Percentiles rank a stretch among this genome's conserved stretches.
Conservation (phyloP, 2,888 invertebrate species). For the Apamea crenata region DNA sequence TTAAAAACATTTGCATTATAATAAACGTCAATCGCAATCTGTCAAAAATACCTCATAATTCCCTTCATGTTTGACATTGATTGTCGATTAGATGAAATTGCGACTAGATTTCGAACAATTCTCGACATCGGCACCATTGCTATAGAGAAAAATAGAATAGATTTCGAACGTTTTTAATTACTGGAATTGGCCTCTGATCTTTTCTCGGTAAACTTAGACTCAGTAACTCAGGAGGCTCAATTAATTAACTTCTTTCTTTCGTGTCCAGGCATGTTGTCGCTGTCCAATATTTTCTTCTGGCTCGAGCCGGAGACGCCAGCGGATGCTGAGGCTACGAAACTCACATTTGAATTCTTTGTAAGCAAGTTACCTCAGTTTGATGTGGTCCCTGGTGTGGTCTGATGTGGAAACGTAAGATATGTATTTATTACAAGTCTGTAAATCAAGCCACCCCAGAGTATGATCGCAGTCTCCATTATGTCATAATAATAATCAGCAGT, state of each 20-base stretch:
- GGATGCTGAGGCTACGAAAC: slow-evolving; percentile 73
- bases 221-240: background rate
- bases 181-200: too few species aligned
- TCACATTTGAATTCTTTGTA: slow-evolving; percentile 25
- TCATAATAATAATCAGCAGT: background rate
- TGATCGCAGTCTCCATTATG: background rate
- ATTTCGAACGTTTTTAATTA: too few species aligned
- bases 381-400: background rate
- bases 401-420: too few species aligned
- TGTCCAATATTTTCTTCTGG: slow-evolving; percentile 79
- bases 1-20: too few species aligned
- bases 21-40: too few species aligned
- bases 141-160: too few species aligned
- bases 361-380: background rate
- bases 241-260: background rate
- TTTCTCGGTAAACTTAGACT: too few species aligned
- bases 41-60: too few species aligned
- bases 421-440: background rate
- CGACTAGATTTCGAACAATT: too few species aligned
- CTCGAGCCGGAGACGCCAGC: slow-evolving; percentile 83
- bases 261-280: slow-evolving; percentile 70
- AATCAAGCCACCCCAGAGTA: background rate
- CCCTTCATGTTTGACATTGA: too few species aligned
- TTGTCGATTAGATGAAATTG: too few species aligned
- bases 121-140: too few species aligned